phyloP scores from a whole-genome alignment of 1,140 invertebrate genomes.

The Hypsibius dujardini region DNA sequence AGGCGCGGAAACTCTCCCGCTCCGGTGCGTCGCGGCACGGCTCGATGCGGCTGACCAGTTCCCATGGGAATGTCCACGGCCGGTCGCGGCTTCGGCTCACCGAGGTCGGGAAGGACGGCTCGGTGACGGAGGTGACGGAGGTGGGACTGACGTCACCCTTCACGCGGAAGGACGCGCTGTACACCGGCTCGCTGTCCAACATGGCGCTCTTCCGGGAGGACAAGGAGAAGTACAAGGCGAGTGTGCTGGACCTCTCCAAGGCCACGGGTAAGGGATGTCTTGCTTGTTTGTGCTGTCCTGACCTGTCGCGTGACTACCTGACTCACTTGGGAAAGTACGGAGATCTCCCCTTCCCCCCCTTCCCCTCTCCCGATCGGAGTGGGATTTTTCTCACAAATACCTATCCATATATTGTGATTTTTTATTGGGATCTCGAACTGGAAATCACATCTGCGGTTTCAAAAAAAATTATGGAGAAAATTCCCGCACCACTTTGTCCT shows the following conservation, averaged over 20 bases:
- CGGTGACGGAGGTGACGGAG: not conserved
- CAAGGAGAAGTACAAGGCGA: constrained; percentile 3
- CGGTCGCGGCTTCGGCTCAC: not conserved
- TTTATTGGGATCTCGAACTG: no score
- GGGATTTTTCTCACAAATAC: not conserved
- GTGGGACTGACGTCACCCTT: not conserved
- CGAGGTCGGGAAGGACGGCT: not conserved
- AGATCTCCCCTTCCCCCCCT: not conserved
- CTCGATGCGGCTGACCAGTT: not conserved
- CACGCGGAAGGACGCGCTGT: not conserved
- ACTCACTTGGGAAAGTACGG: not conserved
- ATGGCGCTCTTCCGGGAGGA: not conserved
- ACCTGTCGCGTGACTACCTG: not conserved
- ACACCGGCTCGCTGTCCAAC: constrained; percentile 7
- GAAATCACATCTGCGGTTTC: no score
- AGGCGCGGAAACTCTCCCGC: not conserved
- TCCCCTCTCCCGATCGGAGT: not conserved
- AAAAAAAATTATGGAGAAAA: no score
- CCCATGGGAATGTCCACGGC: not conserved
- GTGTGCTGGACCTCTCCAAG: constrained; percentile 18
- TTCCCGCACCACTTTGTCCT: no score
- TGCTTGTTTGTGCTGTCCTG: not conserved
- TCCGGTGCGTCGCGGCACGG: not conserved
- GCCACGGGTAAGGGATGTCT: not conserved
- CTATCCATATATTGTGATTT: no score